Percentiles rank a stretch among this genome's conserved stretches.
Conservation (phyloP, 1,140 invertebrate genomes). For the Cotesia chilonis region DNA sequence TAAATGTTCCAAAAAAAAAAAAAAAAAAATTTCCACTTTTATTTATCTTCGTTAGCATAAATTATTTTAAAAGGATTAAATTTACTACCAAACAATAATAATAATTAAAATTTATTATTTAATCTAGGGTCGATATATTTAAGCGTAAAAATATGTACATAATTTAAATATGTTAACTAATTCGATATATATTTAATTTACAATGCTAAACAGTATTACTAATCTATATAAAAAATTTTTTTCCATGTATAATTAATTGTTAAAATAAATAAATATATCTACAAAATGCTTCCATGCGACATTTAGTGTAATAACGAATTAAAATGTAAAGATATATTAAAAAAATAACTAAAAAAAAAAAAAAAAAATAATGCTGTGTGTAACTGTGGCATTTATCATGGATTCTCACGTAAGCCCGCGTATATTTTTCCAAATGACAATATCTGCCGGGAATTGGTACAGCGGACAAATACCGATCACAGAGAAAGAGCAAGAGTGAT, state of each 20-base stretch:
- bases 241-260: neutral
- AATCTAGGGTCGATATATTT: too few species aligned
- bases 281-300: slow-evolving; percentile 27
- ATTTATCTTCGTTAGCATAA: too few species aligned
- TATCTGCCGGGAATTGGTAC: slow-evolving; percentile 7
- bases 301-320: slow-evolving; percentile 13
- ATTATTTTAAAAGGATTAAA: too few species aligned
- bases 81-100: too few species aligned
- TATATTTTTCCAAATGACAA: neutral
- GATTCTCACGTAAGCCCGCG: slow-evolving; percentile 12
- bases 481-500: slow-evolving; percentile 22
- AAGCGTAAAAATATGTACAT: too few species aligned
- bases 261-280: slow-evolving; percentile 17
- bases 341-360: neutral
- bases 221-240: too few species aligned
- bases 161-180: too few species aligned
- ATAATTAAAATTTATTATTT: too few species aligned
- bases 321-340: neutral
- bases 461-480: slow-evolving; percentile 17
- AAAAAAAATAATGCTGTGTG: neutral
- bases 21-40: too few species aligned
- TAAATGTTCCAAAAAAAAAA: too few species aligned
- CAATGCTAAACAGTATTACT: too few species aligned
- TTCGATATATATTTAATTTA: too few species aligned
- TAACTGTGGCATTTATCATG: slow-evolving; percentile 1